Evolutionary conservation across 2,888 invertebrate species (phyloP), one percentile per base, ranked within the genome.

Genomic region (Volucella inanis): DNA sequence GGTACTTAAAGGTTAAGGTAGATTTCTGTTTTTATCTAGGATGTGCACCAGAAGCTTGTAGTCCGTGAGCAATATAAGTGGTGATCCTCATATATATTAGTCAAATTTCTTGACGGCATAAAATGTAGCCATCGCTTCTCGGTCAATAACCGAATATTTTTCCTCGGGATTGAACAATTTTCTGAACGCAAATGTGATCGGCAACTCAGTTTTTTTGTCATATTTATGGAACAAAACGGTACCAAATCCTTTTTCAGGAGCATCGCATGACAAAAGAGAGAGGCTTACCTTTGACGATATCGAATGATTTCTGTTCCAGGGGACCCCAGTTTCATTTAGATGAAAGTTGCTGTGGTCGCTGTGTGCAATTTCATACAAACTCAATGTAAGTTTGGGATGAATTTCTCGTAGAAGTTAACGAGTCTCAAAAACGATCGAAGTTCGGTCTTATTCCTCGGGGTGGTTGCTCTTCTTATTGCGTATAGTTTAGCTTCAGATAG

Each of bases 331-430:
- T 57, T 38, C 38, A 57, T 10, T 57, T 6, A 4, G 57, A n/a
- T 12, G 38, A n/a, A n/a, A n/a, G n/a, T 57, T 31, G 57, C 38
- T 14, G 0, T 38, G 4, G 57, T 31, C 6, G 31, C 12, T 57
- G 31, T 2, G 57, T 57, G n/a, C n/a, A n/a, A n/a, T n/a, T n/a
- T n/a, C n/a, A n/a, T n/a, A n/a, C n/a, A n/a, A n/a, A n/a, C n/a
- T n/a, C n/a, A n/a, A n/a, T 10, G 22, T 38, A 31, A 57, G 38
- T 57, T 31, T 31, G 57, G 57, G 6, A 57, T 12, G 12, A 57
- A 57, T 57, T 38, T 57, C 57, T 57, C 57, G 38, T 31, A 57
- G 38, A 57, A 57, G 12, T 57, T 57, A 2, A 18, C 18, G 18
- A n/a, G n/a, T n/a, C n/a, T n/a, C n/a, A n/a, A 18, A 18, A 18